These are phyloP conservation scores for Papilio polytes DNA, from an alignment of 1,140 invertebrate genomes.

Conservation along the genomic window DNA sequence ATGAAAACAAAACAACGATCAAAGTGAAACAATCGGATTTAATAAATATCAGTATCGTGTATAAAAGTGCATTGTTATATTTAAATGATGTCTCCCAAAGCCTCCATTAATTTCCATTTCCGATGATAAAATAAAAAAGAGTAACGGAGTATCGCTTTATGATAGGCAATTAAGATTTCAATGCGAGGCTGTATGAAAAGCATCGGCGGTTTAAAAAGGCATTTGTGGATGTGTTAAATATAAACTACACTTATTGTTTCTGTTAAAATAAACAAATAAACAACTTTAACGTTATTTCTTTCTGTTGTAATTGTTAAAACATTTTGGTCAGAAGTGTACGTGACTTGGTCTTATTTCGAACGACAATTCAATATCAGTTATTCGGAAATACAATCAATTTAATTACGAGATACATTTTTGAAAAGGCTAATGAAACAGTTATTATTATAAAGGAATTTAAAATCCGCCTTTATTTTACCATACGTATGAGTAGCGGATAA, in stretches of 20 bases:
- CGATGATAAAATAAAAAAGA: conserved; percentile 27
- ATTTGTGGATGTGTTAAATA: background rate
- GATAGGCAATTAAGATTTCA: conserved; percentile 27
- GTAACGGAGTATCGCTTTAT: conserved; percentile 13
- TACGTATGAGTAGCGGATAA: too few relatives aligned
- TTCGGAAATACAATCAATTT: background rate
- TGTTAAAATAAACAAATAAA: background rate
- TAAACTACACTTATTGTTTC: background rate
- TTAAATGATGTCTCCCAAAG: conserved; percentile 5
- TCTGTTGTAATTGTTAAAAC: background rate
- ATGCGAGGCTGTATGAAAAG: background rate
- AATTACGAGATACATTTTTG: background rate
- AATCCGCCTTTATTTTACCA: too few relatives aligned
- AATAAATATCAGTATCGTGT: conserved; percentile 3
- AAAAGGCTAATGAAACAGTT: background rate
- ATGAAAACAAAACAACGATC: background rate
- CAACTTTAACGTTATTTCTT: background rate
- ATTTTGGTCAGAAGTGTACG: background rate
- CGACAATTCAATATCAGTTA: background rate
- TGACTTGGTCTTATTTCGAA: background rate
- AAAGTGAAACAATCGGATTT: background rate
- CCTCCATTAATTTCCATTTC: background rate
- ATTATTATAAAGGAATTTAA: too few relatives aligned
- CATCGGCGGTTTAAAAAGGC: conserved; percentile 9
- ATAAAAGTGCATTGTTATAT: conserved; percentile 20